These are phyloP conservation scores for Rhineura floridana DNA, from an alignment of 2,113 vertebrate genomes.

Conservation along the genomic window DNA sequence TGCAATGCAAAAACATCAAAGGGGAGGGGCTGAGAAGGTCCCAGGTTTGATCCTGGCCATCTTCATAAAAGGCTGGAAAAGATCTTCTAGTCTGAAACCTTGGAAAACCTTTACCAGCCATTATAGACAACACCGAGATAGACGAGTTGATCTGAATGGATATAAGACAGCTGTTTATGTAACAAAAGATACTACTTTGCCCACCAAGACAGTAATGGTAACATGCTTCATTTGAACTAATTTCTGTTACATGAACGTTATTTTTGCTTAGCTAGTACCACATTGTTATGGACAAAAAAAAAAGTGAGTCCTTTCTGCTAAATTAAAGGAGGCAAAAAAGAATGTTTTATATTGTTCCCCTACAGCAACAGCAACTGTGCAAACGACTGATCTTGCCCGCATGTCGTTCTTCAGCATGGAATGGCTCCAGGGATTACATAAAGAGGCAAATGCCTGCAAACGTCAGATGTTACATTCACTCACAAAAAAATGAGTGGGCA, in stretches of 20 bases:
- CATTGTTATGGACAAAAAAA: background rate
- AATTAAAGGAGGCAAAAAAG: conserved; percentile 18
- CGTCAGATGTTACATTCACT: background rate
- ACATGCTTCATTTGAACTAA: background rate
- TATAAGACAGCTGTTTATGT: background rate
- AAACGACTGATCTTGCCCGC: background rate
- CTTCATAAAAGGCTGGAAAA: too few relatives aligned
- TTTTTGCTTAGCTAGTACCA: conserved; percentile 16
- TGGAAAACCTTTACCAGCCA: too few relatives aligned
- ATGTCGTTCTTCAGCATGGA: conserved; percentile 10
- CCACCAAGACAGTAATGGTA: background rate
- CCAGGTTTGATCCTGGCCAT: too few relatives aligned
- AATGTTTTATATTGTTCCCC: conserved; percentile 14
- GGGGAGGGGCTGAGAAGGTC: too few relatives aligned
- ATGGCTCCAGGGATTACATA: background rate
- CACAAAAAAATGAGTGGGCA: conserved; percentile 1
- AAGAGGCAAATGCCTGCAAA: background rate
- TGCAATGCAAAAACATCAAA: background rate
- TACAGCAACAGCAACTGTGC: background rate
- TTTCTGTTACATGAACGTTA: background rate
- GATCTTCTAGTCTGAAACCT: too few relatives aligned
- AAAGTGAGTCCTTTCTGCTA: conserved; percentile 20
- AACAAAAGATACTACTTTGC: background rate
- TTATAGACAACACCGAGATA: too few relatives aligned
- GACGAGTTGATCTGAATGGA: too few relatives aligned